Evolutionary conservation across 2,888 invertebrate genomes (phyloP).

Genomic region (Philopedon plagiatum): DNA sequence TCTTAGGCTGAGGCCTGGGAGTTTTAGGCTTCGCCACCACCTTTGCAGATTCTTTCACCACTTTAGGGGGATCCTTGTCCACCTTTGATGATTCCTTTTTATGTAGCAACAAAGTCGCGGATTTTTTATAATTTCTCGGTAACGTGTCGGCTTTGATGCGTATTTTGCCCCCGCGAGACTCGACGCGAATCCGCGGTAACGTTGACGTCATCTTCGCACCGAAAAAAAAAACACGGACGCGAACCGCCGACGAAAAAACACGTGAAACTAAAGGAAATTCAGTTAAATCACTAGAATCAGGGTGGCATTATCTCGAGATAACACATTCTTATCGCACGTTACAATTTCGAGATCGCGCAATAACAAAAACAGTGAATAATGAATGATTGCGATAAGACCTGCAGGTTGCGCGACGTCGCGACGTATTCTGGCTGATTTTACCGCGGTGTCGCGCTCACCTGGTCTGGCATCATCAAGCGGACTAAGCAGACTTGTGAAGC

Average conservation of each 20-base stretch:
- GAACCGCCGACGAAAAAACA: no score
- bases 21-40: constrained; percentile 16
- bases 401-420: constrained; percentile 25
- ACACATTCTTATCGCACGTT: constrained; percentile 37
- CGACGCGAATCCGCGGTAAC: constrained; percentile 66
- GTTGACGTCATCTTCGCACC: constrained; percentile 57
- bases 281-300: constrained; percentile 19
- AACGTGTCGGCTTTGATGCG: constrained; percentile 60
- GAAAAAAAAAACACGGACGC: constrained; percentile 20
- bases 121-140: constrained; percentile 54
- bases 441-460: constrained; percentile 19
- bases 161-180: constrained; percentile 61
- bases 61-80: no score
- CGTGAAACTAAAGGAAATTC: background rate
- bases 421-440: constrained; percentile 18
- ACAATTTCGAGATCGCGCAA: constrained; percentile 27
- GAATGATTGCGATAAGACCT: constrained; percentile 15
- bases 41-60: background rate
- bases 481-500: constrained; percentile 31
- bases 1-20: constrained; percentile 22
- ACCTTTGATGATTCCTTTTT: constrained; percentile 41
- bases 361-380: constrained; percentile 36
- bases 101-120: constrained; percentile 53
- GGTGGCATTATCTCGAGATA: constrained; percentile 44
- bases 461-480: constrained; percentile 8